Evolutionary conservation across 1,140 invertebrate genomes (phyloP), one percentile per base, ranked within the genome.

Genomic region (Propsilocerus akamusi): DNA sequence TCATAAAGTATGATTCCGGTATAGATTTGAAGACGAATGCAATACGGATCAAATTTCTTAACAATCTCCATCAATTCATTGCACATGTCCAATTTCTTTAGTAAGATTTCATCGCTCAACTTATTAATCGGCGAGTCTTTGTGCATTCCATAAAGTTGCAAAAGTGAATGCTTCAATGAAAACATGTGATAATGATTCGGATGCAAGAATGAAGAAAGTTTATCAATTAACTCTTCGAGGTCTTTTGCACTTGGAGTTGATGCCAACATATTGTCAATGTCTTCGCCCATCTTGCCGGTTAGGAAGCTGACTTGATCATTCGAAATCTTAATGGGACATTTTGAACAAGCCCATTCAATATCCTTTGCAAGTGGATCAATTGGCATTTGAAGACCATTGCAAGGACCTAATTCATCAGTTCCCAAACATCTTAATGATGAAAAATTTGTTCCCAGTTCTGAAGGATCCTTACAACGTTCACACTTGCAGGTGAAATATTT

Each of bases 401-500:
- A 81, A 3, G 72, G 68, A 3, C 62, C 65, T 5, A 61, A 65
- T 56, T 73, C 66, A 3, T 65, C 59, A 50, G 65, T 64, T 3
- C 76, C 77, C 25, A 78, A 62, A 59, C 84, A 87, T 58, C 72
- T 77, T 55, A 88, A 66, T 5, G 80, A 77, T 56, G 83, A 83
- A 23, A 89, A 69, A 60, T 81, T 74, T 8, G 81, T 86, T 1
- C 75, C 79, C 6, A 86, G 58, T 63, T 90, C 86, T 0, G 82
- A 84, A 14, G 82, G 78, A 65, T 89, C 85, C 2, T 65, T 60
- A 53, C 86, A 90, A 53, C 86, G 74, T 26, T 67, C 53, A 61
- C 86, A 90, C 50, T 66, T 65, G 52, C 86, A 90, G 4, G 67
- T 62, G 55, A 91, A 90, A 58, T 88, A 88, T 65, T 91, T 91